Conservation (phyloP, 2,113 vertebrate genomes). For the Lasiurus borealis region DNA sequence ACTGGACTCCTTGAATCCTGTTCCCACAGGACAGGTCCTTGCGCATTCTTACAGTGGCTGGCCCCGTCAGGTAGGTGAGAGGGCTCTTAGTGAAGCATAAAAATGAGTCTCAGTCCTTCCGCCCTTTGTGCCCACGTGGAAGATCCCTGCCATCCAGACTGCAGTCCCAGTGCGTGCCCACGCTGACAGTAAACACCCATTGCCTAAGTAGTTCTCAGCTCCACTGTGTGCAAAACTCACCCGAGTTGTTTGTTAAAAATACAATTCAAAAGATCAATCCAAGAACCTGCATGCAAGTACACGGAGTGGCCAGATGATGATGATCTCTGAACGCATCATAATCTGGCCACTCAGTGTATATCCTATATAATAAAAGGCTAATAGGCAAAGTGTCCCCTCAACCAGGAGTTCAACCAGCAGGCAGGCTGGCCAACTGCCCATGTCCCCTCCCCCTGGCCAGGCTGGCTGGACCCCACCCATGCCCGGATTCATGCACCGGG, state of each 20-base stretch:
- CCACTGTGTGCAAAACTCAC: background rate
- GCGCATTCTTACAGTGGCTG: background rate
- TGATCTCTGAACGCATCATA: no score
- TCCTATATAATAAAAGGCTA: no score
- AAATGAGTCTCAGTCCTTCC: background rate
- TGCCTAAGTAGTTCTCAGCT: background rate
- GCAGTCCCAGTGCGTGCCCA: fast-evolving
- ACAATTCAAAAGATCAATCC: background rate
- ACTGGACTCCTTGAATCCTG: background rate
- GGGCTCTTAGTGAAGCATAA: background rate
- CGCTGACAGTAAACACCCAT: fast-evolving
- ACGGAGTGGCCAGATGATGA: no score
- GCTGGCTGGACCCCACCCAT: no score
- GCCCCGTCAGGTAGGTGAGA: background rate
- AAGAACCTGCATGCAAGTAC: no score
- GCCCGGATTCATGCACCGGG: no score
- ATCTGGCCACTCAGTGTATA: no score
- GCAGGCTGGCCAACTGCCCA: no score
- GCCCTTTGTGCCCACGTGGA: fast-evolving
- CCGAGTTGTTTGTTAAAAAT: background rate
- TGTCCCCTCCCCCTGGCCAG: no score
- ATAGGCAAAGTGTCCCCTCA: no score
- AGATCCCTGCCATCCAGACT: fast-evolving
- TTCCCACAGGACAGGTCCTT: background rate
- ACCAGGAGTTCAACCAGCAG: no score